These are phyloP conservation scores for Centropus bengalensis DNA, from an alignment of 2,113 vertebrate genomes.

Conservation along the genomic window DNA sequence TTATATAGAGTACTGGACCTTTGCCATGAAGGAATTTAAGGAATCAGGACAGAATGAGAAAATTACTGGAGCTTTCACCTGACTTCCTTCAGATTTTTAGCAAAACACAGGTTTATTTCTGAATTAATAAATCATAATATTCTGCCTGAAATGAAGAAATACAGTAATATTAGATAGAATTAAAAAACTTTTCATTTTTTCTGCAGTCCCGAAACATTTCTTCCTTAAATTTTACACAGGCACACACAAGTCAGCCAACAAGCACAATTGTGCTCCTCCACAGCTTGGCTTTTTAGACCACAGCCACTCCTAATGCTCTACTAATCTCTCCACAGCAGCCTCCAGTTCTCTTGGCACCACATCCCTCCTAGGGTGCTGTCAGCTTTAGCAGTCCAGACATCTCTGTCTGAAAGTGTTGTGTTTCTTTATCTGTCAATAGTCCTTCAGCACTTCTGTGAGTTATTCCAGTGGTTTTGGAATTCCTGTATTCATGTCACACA, in stretches of 20 bases:
- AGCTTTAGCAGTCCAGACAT: neutral
- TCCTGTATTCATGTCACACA: neutral
- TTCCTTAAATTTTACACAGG: neutral
- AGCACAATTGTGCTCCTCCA: neutral
- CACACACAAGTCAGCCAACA: neutral
- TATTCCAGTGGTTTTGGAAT: neutral
- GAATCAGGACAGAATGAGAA: neutral
- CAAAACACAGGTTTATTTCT: neutral
- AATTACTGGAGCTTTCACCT: neutral
- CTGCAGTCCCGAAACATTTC: neutral
- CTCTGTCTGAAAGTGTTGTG: neutral
- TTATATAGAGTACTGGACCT: neutral
- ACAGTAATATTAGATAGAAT: neutral
- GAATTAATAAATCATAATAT: neutral
- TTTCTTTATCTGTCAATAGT: neutral
- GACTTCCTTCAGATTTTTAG: neutral
- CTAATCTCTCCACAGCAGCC: neutral
- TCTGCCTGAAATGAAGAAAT: neutral
- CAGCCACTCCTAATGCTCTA: neutral
- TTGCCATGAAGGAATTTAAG: neutral
- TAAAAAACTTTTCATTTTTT: neutral
- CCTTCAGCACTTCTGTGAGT: neutral
- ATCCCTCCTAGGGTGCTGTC: neutral
- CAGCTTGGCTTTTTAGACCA: neutral
- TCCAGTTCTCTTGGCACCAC: neutral